phyloP scores from a whole-genome alignment of 1,140 invertebrate species.

The Cyrtorhinus lividipennis region DNA sequence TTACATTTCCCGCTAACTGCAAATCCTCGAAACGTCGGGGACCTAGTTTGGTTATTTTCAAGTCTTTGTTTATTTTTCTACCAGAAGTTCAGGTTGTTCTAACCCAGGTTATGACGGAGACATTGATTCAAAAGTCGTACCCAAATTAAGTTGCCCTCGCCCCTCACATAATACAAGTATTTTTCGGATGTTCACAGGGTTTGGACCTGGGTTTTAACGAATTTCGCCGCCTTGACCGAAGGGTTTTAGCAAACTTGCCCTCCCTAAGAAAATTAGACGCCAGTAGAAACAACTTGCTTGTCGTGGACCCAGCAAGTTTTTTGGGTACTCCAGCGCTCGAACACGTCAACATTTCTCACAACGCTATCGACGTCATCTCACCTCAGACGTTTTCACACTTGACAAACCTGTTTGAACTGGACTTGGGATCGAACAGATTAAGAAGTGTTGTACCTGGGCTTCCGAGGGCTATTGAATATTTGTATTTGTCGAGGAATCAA shows the following conservation, averaged over 20 bases:
- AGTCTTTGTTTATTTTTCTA: no score
- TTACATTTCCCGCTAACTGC: no score
- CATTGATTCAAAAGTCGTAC: no score
- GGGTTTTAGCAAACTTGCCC: conserved; percentile 55
- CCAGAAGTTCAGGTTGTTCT: no score
- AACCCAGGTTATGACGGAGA: no score
- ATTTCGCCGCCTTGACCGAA: conserved; percentile 50
- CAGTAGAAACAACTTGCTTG: conserved; percentile 54
- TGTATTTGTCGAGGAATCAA: conserved; percentile 59
- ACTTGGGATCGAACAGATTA: conserved; percentile 59
- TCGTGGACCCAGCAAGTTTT: conserved; percentile 57
- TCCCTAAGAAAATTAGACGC: conserved; percentile 60
- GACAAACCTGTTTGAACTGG: conserved; percentile 57
- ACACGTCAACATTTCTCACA: conserved; percentile 33
- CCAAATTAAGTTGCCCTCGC: no score
- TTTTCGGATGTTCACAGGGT: no score
- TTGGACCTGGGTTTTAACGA: conserved; percentile 65
- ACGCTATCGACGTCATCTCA: conserved; percentile 27
- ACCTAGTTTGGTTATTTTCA: no score
- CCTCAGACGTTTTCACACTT: conserved; percentile 50
- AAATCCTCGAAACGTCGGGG: no score
- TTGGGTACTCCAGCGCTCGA: conserved; percentile 52
- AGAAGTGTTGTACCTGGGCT: conserved; percentile 45
- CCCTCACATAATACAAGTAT: no score
- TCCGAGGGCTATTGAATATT: conserved; percentile 56